These are phyloP conservation scores for Holacanthella duospinosa DNA, from an alignment of 2,888 invertebrate species.

Conservation along the genomic window DNA sequence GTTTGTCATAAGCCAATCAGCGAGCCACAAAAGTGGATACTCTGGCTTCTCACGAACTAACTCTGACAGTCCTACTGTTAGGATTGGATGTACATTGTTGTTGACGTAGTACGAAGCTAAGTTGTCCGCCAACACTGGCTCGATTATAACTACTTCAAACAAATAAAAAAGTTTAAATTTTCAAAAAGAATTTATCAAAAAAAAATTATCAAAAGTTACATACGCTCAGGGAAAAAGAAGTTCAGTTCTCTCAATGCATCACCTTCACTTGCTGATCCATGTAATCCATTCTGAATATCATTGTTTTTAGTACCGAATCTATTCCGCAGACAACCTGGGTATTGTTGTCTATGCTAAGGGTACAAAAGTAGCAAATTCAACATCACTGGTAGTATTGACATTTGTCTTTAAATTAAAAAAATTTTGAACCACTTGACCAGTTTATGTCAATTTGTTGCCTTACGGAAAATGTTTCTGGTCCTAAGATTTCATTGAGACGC, in stretches of 20 bases:
- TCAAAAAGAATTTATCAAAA: too few species aligned
- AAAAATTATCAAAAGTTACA: slow-evolving; percentile 39
- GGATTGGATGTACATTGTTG: slow-evolving; percentile 53
- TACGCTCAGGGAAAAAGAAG: slow-evolving; percentile 78
- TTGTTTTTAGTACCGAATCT: slow-evolving; percentile 57
- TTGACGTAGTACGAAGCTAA: slow-evolving; percentile 58
- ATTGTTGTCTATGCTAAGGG: background rate
- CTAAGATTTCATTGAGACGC: slow-evolving; percentile 1
- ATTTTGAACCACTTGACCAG: background rate
- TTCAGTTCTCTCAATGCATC: slow-evolving; percentile 67
- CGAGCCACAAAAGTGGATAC: slow-evolving; percentile 23
- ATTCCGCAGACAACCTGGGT: slow-evolving; percentile 41
- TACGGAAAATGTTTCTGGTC: background rate
- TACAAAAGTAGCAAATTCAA: too few species aligned
- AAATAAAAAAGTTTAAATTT: background rate
- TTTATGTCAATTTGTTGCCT: background rate
- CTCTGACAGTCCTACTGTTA: slow-evolving; percentile 42
- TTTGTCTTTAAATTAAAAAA: background rate
- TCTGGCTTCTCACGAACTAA: slow-evolving; percentile 41
- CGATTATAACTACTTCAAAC: slow-evolving; percentile 56
- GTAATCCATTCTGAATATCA: slow-evolving; percentile 61
- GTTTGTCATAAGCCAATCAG: slow-evolving; percentile 51
- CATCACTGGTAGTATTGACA: too few species aligned
- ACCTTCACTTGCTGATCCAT: slow-evolving; percentile 60
- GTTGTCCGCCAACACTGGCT: slow-evolving; percentile 57